Evolutionary conservation across 1,140 invertebrate species (phyloP), one percentile per base, ranked within the genome.

Genomic region (Schlechtendalia chinensis): DNA sequence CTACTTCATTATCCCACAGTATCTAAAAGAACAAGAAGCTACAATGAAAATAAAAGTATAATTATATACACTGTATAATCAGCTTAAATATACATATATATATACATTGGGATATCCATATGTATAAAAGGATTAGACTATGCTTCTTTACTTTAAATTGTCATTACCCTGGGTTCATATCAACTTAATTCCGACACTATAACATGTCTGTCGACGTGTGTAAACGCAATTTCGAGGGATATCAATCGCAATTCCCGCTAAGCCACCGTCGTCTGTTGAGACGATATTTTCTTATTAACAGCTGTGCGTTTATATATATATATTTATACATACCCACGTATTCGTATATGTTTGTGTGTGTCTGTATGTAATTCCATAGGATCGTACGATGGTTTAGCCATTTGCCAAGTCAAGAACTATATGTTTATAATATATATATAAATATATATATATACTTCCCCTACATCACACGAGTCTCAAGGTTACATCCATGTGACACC

Each of bases 201-300:
- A 39, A 39, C 32, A 39, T 8, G 53, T 5, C 53, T 17, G 5
- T 6, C n/a, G n/a, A 58, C n/a, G n/a, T 24, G 10, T 59, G 11
- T 27, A 27, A 69, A 69, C 67, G 67, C 45, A 69, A 69, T 69
- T 69, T 69, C 67, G 22, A 69, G 8, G 67, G 45, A 47, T 50
- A 69, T 69, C 67, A 50, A 69, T 69, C 67, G 22, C 22, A 2
- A 69, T 69, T 50, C n/a, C 22, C 14, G 45, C 22, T 50, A 69
- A 69, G n/a, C 67, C 45, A 5, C 47, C 67, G 45, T 17, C 39
- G 14, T 22, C 5, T n/a, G 56, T 22, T 17, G 16, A 47, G n/a
- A 69, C 67, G 47, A 69, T 69, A 69, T 69, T 69, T 69, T 69
- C 67, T n/a, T 47, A 69, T 50, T 50, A 69, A 50, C 65, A 16